Base-by-base conservation (phyloP, 2,888 invertebrate genomes). In the Perizoma affinitatum region DNA sequence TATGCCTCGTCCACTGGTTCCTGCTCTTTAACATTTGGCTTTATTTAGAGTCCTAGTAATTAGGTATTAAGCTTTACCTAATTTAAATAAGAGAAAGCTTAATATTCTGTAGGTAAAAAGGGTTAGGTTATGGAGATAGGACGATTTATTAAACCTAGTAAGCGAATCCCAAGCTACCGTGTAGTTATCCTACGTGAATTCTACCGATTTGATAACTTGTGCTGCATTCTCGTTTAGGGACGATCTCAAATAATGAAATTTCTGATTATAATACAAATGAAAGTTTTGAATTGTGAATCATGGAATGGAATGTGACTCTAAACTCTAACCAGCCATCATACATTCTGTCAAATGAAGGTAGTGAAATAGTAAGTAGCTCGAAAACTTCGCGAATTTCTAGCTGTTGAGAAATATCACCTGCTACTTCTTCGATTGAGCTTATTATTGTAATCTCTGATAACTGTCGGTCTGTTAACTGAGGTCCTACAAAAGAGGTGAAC, bases 341-440 rank as follows among this genome's bases (percentile, higher is more conserved):
- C 43, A 11, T 6, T 5, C 43, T 11, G 43, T 43, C 43, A 11
- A 10, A 43, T 43, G 43, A 4, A 5, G 11, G 43, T 43, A 43
- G 43, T 5, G 43, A 10, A 11, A 43, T 43, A 11, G 43, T 43
- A 5, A 4, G 11, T 43, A 43, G 6, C 9, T 43, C 43, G 11
- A 43, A 43, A 11, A 10, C 10, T 43, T 43, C 43, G 5, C 43
- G 43, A 10, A 4, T 10, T 52, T 48, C 48, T 10, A 48, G 36
- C 6, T 48, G 48, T 36, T 38, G 48, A 48, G 36, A 38, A 48
- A 48, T 38, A 10, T 48, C 48, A 38, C 33, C n/a, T 36, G 36
- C 48, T 5, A 10, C 36, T 36, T 48, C 48, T 48, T 48, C 48
- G 36, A 48, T 48, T 7, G 48, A 48, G 36, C 48, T 48, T 48